Conservation (phyloP, 2,797 vertebrate genomes). For the Ptychobarbus kaznakovi region DNA sequence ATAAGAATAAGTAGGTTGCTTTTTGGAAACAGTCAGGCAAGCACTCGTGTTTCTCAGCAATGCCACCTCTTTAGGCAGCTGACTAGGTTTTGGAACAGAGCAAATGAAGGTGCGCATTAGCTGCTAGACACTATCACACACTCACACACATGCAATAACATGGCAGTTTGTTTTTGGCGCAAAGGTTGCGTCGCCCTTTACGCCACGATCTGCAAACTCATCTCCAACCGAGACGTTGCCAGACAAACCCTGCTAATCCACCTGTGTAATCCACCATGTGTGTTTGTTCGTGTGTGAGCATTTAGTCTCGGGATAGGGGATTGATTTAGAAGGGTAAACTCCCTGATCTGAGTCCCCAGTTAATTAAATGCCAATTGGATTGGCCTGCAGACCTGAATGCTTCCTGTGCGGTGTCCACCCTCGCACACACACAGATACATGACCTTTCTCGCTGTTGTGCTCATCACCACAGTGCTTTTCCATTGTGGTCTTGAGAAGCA, state of each 20-base stretch:
- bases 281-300: constrained; percentile 36
- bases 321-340: constrained; percentile 63
- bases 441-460: constrained; percentile 58
- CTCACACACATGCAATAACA: constrained; percentile 39
- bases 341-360: constrained; percentile 59
- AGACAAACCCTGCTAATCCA: constrained; percentile 58
- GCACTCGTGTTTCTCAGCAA: neutral
- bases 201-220: constrained; percentile 48
- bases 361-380: constrained; percentile 68
- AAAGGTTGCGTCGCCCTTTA: constrained; percentile 58
- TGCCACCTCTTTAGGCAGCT: neutral
- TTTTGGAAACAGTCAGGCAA: neutral
- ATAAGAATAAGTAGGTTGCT: neutral
- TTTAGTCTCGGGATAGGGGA: constrained; percentile 49
- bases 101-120: neutral
- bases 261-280: constrained; percentile 43
- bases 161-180: constrained; percentile 20
- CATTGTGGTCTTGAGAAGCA: constrained; percentile 11
- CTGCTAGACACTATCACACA: constrained; percentile 22
- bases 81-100: neutral
- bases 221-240: constrained; percentile 31
- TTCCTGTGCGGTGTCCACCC: constrained; percentile 46
- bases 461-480: constrained; percentile 35
- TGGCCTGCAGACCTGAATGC: constrained; percentile 57
- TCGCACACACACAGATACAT: constrained; percentile 44